These are phyloP conservation scores for Carcina quercana DNA, from an alignment of 2,888 invertebrate species.

Conservation along the genomic window DNA sequence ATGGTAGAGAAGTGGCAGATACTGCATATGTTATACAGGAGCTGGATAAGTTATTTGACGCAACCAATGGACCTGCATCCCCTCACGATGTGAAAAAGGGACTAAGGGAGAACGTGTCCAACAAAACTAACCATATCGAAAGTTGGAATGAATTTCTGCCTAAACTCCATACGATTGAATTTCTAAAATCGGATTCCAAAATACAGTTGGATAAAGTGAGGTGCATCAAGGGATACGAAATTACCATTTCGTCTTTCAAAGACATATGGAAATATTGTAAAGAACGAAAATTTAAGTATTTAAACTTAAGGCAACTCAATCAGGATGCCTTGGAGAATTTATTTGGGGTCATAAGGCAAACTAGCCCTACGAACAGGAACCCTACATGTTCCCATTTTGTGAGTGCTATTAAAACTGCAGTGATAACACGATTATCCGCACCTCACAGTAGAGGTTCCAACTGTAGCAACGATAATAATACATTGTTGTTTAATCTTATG, in stretches of 20 bases:
- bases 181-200: neutral
- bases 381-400: neutral
- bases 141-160: conserved; percentile 1
- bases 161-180: neutral
- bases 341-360: neutral
- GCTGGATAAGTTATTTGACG: conserved; percentile 10
- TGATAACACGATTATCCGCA: neutral
- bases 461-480: too few relatives aligned
- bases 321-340: neutral
- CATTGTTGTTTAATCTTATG: too few relatives aligned
- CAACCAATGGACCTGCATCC: conserved; percentile 8
- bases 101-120: conserved; percentile 7
- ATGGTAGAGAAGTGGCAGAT: conserved; percentile 1
- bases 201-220: conserved; percentile 1
- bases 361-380: neutral
- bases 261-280: neutral
- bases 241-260: neutral
- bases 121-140: conserved; percentile 4
- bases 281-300: neutral
- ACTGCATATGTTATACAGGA: conserved; percentile 6
- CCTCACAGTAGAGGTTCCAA: neutral
- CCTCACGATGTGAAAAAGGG: conserved; percentile 5
- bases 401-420: neutral
- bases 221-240: conserved; percentile 1
- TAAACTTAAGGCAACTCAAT: neutral